A percentile compares a stretch with the other conserved stretches of the same genome.
Evolutionary conservation across 2,888 invertebrate species (phyloP).

Genomic region (Trichogramma evanescens): DNA sequence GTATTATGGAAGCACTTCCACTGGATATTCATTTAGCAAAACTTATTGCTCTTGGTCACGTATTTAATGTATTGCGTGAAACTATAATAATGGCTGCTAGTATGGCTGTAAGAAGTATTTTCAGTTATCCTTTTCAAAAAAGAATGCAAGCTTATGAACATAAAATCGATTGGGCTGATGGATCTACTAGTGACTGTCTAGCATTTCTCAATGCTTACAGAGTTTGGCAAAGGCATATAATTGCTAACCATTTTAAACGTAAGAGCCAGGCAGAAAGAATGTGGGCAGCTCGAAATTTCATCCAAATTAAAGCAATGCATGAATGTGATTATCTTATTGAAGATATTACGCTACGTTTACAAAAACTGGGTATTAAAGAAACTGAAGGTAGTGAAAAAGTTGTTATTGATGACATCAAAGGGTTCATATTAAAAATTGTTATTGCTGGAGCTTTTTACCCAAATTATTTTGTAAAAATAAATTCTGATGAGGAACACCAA

Average conservation of each 20-base stretch:
- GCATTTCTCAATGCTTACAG: conserved; percentile 74
- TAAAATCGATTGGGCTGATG: conserved; percentile 74
- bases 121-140: conserved; percentile 66
- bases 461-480: conserved; percentile 68
- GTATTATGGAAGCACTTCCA: conserved; percentile 74
- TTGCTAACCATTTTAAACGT: conserved; percentile 53
- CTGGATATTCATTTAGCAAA: conserved; percentile 76
- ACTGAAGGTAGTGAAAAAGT: conserved; percentile 47
- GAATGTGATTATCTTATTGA: conserved; percentile 67
- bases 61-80: conserved; percentile 79
- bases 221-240: conserved; percentile 63
- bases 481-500: conserved; percentile 56
- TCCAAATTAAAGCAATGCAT: conserved; percentile 64
- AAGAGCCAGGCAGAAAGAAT: conserved; percentile 47
- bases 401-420: conserved; percentile 49
- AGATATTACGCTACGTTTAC: conserved; percentile 63
- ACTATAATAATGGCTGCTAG: conserved; percentile 81
- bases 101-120: conserved; percentile 73
- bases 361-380: conserved; percentile 55
- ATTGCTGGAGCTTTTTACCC: conserved; percentile 89
- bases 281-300: conserved; percentile 66
- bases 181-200: conserved; percentile 77
- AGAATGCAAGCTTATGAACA: conserved; percentile 65
- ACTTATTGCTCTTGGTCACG: conserved; percentile 77
- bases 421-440: conserved; percentile 64